Base-by-base conservation (phyloP, 1,140 invertebrate genomes). In the Sycophila sp. region DNA sequence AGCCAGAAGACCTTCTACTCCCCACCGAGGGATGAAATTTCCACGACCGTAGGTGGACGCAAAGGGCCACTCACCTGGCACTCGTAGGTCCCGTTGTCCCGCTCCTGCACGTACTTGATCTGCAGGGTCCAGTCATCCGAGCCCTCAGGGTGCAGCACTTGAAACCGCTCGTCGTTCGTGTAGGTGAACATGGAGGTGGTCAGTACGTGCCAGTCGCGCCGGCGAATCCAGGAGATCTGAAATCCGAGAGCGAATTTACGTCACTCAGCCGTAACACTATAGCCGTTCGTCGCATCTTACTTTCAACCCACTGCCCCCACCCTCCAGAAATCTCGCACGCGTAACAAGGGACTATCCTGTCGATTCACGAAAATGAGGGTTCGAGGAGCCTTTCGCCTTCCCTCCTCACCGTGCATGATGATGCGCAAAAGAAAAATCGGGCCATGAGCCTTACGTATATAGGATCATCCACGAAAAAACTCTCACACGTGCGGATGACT, bases 31-130 rank as follows among this genome's bases (percentile, higher is more conserved):
- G n/a, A n/a, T n/a, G n/a, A n/a, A n/a, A n/a, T n/a, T n/a, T n/a
- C n/a, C n/a, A n/a, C n/a, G n/a, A n/a, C n/a, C n/a, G n/a, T n/a
- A n/a, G n/a, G n/a, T n/a, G n/a, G 4, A 40, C n/a, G 22, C 22
- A 22, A 49, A 24, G 26, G n/a, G 26, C 17, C 28, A 81, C 87
- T 92, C 88, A 97, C 94, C 91, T 98, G 96, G 86, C 96, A 98
- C 81, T 97, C 96, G 86, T 98, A 98, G 49, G 94, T 94, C 73
- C 96, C 96, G 78, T 95, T 94, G 87, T 98, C 96, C 77, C 93
- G 89, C 77, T 93, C 93, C 83, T 95, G 93, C 67, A 97, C 94
- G 85, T 94, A 97, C 87, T 96, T 96, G 80, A 98, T 97, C 86
- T 96, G 93, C 75, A 98, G 88, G 58, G 93, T 96, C 96, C 96